These are phyloP conservation scores for Puntigrus tetrazona DNA, from an alignment of 2,113 vertebrate species.

Conservation along the genomic window DNA sequence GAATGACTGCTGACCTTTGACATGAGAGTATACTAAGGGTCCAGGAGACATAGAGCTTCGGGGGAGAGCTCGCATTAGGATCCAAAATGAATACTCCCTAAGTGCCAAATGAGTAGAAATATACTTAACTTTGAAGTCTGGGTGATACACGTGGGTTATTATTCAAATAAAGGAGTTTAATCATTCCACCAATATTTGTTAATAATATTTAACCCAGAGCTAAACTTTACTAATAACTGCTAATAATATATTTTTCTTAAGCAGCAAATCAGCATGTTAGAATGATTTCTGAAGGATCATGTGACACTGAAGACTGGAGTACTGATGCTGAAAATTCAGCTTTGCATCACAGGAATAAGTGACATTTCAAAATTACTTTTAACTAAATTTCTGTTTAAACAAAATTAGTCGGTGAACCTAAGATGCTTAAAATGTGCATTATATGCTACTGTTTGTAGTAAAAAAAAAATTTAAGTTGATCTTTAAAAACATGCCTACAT, in stretches of 20 bases:
- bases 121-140: background rate
- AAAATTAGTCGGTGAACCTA: too few species aligned
- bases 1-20: conserved; percentile 13
- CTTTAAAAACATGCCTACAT: background rate
- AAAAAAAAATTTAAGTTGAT: background rate
- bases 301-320: background rate
- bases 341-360: background rate
- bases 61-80: background rate
- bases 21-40: conserved; percentile 1
- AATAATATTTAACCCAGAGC: background rate
- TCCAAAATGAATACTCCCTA: background rate
- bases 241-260: background rate
- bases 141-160: background rate
- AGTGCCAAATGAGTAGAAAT: background rate
- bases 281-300: background rate
- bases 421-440: too few species aligned
- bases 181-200: background rate
- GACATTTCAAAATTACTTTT: background rate
- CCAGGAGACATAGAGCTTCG: background rate
- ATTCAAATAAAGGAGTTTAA: background rate
- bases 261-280: background rate
- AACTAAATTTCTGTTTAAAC: too few species aligned
- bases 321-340: background rate
- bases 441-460: too few species aligned
- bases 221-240: too few species aligned